Conservation (phyloP, 2,888 invertebrate species). For the Drosophila koepferae region DNA sequence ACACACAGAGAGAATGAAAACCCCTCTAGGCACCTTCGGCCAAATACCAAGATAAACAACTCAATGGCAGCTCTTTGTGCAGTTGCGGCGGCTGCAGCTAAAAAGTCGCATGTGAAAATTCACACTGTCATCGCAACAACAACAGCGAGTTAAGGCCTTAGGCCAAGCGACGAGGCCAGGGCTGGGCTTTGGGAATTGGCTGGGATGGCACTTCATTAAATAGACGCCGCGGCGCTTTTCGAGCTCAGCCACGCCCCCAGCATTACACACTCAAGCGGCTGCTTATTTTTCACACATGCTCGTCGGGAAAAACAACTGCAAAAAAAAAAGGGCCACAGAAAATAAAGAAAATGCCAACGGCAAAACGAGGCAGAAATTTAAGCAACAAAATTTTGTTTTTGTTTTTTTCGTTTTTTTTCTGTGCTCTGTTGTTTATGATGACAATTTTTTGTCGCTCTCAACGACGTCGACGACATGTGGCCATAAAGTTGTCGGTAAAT, state of each 20-base stretch:
- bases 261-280: constrained; percentile 64
- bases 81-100: constrained; percentile 35
- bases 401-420: neutral
- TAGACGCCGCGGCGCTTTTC: constrained; percentile 78
- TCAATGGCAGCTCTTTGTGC: constrained; percentile 38
- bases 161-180: constrained; percentile 10
- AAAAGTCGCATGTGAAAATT: constrained; percentile 72
- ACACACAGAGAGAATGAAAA: neutral
- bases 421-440: constrained; percentile 62
- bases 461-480: constrained; percentile 75
- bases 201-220: constrained; percentile 76
- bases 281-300: constrained; percentile 81
- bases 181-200: constrained; percentile 35
- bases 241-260: constrained; percentile 60
- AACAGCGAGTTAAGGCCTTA: constrained; percentile 38
- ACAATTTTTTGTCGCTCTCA: constrained; percentile 56
- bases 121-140: constrained; percentile 58
- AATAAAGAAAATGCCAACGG: constrained; percentile 19
- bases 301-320: constrained; percentile 51
- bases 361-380: constrained; percentile 56
- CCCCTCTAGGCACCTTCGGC: constrained; percentile 23
- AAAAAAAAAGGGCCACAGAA: constrained; percentile 23
- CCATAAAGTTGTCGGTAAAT: constrained; percentile 81
- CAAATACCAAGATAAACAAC: constrained; percentile 41
- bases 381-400: constrained; percentile 57